Base-by-base conservation (phyloP, 53 echinoderm and acorn worm species). In the Temnopleurus reevesii region DNA sequence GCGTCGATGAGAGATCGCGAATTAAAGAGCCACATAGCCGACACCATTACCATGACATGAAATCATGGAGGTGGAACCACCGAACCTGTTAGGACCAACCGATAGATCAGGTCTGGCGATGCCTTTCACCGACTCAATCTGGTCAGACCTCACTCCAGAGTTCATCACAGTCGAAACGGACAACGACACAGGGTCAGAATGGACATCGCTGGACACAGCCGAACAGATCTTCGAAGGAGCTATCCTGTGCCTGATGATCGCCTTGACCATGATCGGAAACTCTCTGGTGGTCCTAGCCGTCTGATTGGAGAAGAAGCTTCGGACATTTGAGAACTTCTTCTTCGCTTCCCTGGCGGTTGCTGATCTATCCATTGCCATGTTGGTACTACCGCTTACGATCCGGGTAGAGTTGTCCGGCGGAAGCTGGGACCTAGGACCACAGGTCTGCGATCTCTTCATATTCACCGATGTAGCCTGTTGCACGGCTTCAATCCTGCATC, bases 391-490 rank as follows among this genome's bases (percentile, higher is more conserved):
- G 24, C 82, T 95, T 33, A 71, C 90, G 23, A 36, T 95, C 57
- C 87, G 81, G 18, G 93, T 95, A 4, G 93, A 95, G 63, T 41
- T 95, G 17, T 90, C 93, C 3, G 92, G 89, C 19, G 95, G 95
- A 12, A 49, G 26, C 12, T 95, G 95, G 95, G 90, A 90, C 38
- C 92, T 87, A 24, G 90, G 95, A 13, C 76, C 86, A 13, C 30
- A 24, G 12, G 92, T 90, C 29, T 95, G 95, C 47, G 92, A 92
- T 31, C 58, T 95, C 47, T 95, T 93, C 84, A 95, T 95, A 31
- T 95, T 95, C 86, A 89, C 91, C 24, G 95, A 95, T 87, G 95
- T 95, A n/a, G 91, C 93, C 5, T 93, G 95, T 59, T 95, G 95
- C 76, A 95, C 95, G 5, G 93, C 95, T 5, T 95, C 95, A 8